Percentiles rank a stretch among this genome's conserved stretches.
Evolutionary conservation across 2,797 vertebrate genomes (phyloP).

Genomic region (Scleropages formosus): DNA sequence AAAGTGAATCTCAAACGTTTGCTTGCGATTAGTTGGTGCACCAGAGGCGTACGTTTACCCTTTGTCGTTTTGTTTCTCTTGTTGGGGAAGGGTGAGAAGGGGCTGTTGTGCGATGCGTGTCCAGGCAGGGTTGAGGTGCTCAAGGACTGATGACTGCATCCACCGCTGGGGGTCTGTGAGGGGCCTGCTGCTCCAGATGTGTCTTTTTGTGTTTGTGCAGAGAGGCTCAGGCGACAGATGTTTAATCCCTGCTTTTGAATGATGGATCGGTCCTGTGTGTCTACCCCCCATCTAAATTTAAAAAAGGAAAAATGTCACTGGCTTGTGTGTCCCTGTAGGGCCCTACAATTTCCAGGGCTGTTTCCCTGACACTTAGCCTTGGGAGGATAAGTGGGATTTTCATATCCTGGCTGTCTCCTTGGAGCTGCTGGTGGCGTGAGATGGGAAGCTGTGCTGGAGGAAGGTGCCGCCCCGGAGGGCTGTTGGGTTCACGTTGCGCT

Average conservation of each 20-base stretch:
- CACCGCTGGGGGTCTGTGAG: neutral
- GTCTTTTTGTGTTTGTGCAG: neutral
- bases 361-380: neutral
- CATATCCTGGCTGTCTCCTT: no score
- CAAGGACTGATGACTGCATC: neutral
- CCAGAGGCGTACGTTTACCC: neutral
- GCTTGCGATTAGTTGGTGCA: neutral
- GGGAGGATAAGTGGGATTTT: neutral
- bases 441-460: no score
- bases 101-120: neutral
- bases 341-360: neutral
- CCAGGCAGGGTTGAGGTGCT: neutral
- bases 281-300: neutral
- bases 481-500: no score
- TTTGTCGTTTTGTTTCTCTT: neutral
- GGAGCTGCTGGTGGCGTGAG: no score
- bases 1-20: neutral
- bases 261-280: neutral
- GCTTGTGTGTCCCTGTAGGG: neutral
- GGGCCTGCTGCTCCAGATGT: neutral
- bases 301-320: neutral
- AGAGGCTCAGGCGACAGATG: neutral
- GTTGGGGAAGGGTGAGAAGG: neutral
- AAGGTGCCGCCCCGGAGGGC: no score
- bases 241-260: conserved; percentile 14